Percentiles rank a stretch among this genome's conserved stretches.
Evolutionary conservation across 1,140 invertebrate species (phyloP).

Genomic region (Heterodera schachtii): DNA sequence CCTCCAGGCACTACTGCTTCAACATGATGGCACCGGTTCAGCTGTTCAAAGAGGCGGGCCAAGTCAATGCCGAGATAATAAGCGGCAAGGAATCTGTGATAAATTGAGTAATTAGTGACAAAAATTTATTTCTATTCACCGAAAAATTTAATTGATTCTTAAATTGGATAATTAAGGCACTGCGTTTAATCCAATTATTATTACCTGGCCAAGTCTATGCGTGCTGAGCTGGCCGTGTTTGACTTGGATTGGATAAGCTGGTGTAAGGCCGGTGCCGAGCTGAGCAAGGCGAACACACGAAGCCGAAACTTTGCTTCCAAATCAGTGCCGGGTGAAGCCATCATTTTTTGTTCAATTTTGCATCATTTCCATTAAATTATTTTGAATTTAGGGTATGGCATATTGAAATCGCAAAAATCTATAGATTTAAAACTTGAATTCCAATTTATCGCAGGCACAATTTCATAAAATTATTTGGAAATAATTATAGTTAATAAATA

Average conservation of each 20-base stretch:
- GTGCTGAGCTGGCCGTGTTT: neutral
- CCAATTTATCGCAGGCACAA: too few relatives aligned
- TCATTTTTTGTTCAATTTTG: neutral
- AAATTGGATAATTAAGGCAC: too few relatives aligned
- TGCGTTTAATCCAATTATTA: too few relatives aligned
- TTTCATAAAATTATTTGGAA: too few relatives aligned
- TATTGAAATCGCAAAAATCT: too few relatives aligned
- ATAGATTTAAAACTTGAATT: too few relatives aligned
- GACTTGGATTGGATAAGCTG: neutral
- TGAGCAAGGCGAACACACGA: conserved; percentile 13
- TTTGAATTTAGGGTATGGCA: too few relatives aligned
- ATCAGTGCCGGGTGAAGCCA: neutral
- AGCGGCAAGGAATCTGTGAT: conserved; percentile 1
- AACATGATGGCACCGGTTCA: neutral
- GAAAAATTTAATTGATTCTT: too few relatives aligned
- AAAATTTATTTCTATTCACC: too few relatives aligned
- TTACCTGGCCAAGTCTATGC: conserved; percentile 17
- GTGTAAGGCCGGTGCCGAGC: neutral
- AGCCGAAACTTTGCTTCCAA: conserved; percentile 24
- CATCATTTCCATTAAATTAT: too few relatives aligned
- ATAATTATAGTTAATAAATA: too few relatives aligned
- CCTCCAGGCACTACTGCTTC: neutral
- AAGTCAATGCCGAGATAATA: conserved; percentile 24
- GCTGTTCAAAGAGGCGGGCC: conserved; percentile 3
- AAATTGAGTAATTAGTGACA: too few relatives aligned